Evolutionary conservation across 2,797 vertebrate species (phyloP), one percentile per base, ranked within the genome.

Genomic region (Mormyrus hasselquistii): DNA sequence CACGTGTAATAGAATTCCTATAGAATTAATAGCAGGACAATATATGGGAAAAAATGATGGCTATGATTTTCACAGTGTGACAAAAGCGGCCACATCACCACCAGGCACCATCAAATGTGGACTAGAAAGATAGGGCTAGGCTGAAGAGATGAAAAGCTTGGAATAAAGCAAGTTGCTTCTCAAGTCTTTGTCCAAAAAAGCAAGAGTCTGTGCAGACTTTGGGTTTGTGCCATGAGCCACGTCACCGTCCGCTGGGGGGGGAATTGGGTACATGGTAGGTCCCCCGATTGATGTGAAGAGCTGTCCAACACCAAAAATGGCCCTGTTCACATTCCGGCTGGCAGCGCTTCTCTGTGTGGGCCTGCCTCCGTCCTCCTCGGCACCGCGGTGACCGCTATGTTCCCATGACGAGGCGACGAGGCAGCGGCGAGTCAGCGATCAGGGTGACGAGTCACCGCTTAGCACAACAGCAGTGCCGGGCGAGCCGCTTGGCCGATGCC

Each of bases 61-160:
- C 76, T 82, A n/a, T n/a, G 73, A 73, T 73, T 73, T 73, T 73
- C 65, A 84, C 49, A 29, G 82, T 90, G 62, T 84, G 86, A 90
- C 86, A 88, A 87, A 89, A 85, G 69, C 57, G 50, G 76, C 5
- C 57, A 49, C 29, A 79, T 89, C 86, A 22, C 34, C 76, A 88
- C 57, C 84, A 85, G 59, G 88, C 65, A 41, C 49, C 89, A 86
- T 76, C 89, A 73, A 82, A 62, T 29, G 50, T 79, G 89, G 90
- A 92, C 90, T 89, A 91, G 3, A 91, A 91, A 29, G 89, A 89
- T 34, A 34, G 29, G 29, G 29, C 29, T 34, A 34, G 44, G 47
- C 16, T 49, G 38, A 59, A 88, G 82, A 90, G 90, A 91, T 92
- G 88, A 91, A 92, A 91, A 90, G 79, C 0, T 34, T 44, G 2